Base-by-base conservation (phyloP, 1,140 invertebrate species). In the Zaprionus nigranus region DNA sequence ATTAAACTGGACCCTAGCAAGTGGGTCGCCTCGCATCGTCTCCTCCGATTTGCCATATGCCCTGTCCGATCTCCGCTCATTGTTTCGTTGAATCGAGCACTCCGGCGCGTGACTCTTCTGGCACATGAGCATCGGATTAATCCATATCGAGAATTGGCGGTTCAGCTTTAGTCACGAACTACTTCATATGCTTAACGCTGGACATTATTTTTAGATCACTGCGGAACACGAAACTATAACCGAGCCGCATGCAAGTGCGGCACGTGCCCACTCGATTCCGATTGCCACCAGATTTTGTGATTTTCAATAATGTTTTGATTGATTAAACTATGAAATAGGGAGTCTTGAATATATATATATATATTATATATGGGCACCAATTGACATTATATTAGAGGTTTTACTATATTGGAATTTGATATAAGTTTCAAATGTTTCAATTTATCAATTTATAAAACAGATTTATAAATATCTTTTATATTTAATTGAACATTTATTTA, bases 91-190 rank as follows among this genome's bases (percentile, higher is more conserved):
- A 79, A 72, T 70, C 62, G 20, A 66, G 53, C 17, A 60, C 57
- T 56, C 15, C 30, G 58, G 64, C 64, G 79, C 83, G 83, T 87
- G 83, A 87, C 83, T 87, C 72, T 79, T 74, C 36, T 58, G 57
- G 57, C 62, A 79, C 60, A 77, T 87, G 75, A 51, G 56, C 75
- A 65, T 74, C 62, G 69, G 65, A 79, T 82, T 71, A 66, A 71
- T 38, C 56, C 51, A 30, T 46, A 62, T 59, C 75, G 46, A 34
- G 30, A 34, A 34, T 11, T 34, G 30, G 30, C 30, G 30, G 40
- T 71, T 63, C 61, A 11, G 43, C 26, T 73, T 70, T 75, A 78
- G 83, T 82, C 83, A 87, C 83, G 83, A 82, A 75, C 83, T 62
- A 34, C 58, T 15, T 22, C 7, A 43, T 60, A 59, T 59, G 30